Base-by-base conservation (phyloP, 92 coral and sea anemone species). In the Epizoanthus fatuus region DNA sequence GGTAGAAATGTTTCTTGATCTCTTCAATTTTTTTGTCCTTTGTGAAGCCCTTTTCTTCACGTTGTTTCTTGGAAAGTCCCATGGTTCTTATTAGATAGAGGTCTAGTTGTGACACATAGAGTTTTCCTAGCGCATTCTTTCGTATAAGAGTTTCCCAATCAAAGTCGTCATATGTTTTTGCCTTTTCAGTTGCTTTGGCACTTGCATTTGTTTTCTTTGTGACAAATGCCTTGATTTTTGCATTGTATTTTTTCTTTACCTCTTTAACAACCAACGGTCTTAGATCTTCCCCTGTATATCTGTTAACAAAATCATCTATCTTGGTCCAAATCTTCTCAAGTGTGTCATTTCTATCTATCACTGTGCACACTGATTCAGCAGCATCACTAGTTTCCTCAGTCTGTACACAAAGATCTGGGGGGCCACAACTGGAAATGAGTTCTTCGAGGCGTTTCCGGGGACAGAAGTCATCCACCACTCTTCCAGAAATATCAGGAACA, bases 21-120 rank as follows among this genome's bases (percentile, higher is more conserved):
- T 2, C 74, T 22, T 80, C 74, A 45, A 80, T 80, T 59, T 80
- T 83, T 38, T 42, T 71, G 15, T 2, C 72, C n/a, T 83, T 83
- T 63, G 87, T 88, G 51, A 69, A 86, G 4, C 86, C 88, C 45
- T 86, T 90, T 76, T 58, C 65, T 44, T 81, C 91, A 63, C 88
- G 81, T 7, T 90, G 75, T 58, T 19, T 57, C 72, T 59, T 81
- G 63, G 88, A 74, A 22, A 90, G 19, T 32, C 52, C 35, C 9
- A 81, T 40, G 60, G 80, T 69, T 51, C 6, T 64, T 49, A 81
- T 58, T 19, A 85, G 59, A 66, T 90, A 90, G 3, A 90, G 70
- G 32, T 62, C 67, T 17, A 79, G n/a, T 40, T 79, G 73, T 17
- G 73, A 79, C 7, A 62, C 59, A 39, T 79, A 79, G 37, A 79